phyloP scores from a whole-genome alignment of 2,888 invertebrate genomes.

The Dolichomitus sp. region DNA sequence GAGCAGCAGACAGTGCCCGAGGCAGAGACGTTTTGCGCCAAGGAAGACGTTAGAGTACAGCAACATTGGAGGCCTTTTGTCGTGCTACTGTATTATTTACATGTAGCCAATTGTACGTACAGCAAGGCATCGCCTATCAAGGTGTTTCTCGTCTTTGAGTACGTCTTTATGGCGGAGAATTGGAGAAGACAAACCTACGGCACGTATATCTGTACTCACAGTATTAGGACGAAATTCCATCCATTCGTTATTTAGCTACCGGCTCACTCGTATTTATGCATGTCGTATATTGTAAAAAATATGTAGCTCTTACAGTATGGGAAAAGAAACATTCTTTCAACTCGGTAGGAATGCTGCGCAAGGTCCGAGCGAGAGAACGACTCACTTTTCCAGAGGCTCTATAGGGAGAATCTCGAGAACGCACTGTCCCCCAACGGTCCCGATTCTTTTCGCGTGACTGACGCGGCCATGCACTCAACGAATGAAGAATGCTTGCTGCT shows the following conservation, averaged over 20 bases:
- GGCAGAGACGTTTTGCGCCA: slow-evolving; percentile 70
- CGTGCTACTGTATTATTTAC: slow-evolving; percentile 80
- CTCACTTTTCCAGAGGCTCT: slow-evolving; percentile 48
- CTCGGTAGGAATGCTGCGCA: slow-evolving; percentile 41
- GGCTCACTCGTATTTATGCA: not conserved
- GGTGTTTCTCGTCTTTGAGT: slow-evolving; percentile 4
- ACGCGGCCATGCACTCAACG: slow-evolving; percentile 39
- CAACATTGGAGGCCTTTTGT: slow-evolving; percentile 71
- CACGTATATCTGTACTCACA: slow-evolving; percentile 1
- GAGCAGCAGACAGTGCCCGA: slow-evolving; percentile 74
- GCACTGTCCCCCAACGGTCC: not conserved
- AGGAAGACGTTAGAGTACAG: slow-evolving; percentile 56
- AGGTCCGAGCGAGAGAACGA: slow-evolving; percentile 44
- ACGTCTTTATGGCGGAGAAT: not conserved
- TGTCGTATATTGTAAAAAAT: slow-evolving; percentile 10
- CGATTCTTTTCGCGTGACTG: slow-evolving; percentile 58
- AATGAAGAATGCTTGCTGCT: slow-evolving; percentile 55
- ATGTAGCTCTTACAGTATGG: slow-evolving; percentile 42
- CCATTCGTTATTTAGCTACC: slow-evolving; percentile 22
- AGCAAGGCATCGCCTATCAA: slow-evolving; percentile 60
- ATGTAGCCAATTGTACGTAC: slow-evolving; percentile 76
- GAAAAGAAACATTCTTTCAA: slow-evolving; percentile 41
- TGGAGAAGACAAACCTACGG: not conserved
- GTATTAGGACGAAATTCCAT: slow-evolving; percentile 31
- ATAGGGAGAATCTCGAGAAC: slow-evolving; percentile 48